Conservation (phyloP, 2,797 vertebrate species). For the Heteromormyrus szaboi region DNA sequence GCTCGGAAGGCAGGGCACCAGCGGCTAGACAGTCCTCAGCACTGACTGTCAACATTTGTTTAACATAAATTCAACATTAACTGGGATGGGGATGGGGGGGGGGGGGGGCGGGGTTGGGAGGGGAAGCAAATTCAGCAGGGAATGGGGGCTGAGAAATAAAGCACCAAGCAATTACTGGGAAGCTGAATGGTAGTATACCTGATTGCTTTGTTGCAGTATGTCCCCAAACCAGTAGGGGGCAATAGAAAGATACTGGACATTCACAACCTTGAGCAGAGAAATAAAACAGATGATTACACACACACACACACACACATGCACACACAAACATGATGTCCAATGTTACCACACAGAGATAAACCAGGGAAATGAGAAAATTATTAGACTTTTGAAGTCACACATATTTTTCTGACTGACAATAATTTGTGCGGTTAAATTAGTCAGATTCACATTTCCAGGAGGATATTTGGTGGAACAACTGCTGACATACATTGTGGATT, state of each 20-base stretch:
- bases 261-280: background rate
- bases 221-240: background rate
- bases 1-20: background rate
- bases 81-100: background rate
- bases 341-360: background rate
- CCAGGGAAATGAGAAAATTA: background rate
- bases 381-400: background rate
- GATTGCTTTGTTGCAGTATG: background rate
- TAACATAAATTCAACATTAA: background rate
- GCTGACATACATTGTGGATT: background rate
- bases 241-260: background rate
- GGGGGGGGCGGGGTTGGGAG: background rate
- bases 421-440: background rate
- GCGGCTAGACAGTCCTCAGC: background rate
- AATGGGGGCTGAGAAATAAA: background rate
- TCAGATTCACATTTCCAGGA: background rate
- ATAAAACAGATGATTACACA: background rate
- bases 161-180: background rate
- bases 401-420: background rate
- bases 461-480: background rate
- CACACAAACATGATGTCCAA: background rate
- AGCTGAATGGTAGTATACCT: background rate
- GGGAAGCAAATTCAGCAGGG: background rate
- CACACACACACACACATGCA: background rate
- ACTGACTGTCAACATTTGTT: background rate